A percentile compares a stretch with the other conserved stretches of the same genome.
phyloP scores from a whole-genome alignment of 2,113 vertebrate genomes.

The Chaetodon trifascialis region DNA sequence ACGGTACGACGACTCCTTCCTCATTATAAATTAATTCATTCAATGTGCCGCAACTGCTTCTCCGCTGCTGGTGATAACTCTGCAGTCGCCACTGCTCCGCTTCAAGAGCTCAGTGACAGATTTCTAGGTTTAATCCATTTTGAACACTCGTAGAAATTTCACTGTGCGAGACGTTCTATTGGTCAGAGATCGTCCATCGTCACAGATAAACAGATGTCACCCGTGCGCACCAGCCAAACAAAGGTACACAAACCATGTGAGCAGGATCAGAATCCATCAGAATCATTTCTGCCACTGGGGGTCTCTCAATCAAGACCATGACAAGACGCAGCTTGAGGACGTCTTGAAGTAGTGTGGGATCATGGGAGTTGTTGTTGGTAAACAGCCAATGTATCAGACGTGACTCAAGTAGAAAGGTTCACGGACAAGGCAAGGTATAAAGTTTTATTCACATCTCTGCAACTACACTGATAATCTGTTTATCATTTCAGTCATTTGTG shows the following conservation, averaged over 20 bases:
- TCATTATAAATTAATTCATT: slow-evolving; percentile 7
- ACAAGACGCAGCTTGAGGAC: too few species aligned
- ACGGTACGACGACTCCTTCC: neutral
- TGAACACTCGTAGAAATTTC: neutral
- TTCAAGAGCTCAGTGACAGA: neutral
- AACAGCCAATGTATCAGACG: too few species aligned
- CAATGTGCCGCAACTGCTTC: neutral
- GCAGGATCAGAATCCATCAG: too few species aligned
- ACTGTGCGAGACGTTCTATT: neutral
- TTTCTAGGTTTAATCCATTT: slow-evolving; percentile 18
- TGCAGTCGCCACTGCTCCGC: neutral
- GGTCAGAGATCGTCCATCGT: neutral
- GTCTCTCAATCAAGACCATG: too few species aligned
- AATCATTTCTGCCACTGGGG: too few species aligned
- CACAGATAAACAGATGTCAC: neutral
- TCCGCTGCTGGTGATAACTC: neutral
- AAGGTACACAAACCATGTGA: too few species aligned
- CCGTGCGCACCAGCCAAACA: neutral
- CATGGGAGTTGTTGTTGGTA: too few species aligned
- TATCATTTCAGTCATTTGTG: neutral
- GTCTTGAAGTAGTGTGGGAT: too few species aligned
- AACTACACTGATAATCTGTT: neutral
- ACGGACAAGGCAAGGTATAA: too few species aligned
- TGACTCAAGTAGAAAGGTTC: too few species aligned
- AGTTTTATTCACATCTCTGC: too few species aligned